Evolutionary conservation across 1,140 invertebrate species (phyloP), one percentile per base, ranked within the genome.

Genomic region (Pomacea maculata): DNA sequence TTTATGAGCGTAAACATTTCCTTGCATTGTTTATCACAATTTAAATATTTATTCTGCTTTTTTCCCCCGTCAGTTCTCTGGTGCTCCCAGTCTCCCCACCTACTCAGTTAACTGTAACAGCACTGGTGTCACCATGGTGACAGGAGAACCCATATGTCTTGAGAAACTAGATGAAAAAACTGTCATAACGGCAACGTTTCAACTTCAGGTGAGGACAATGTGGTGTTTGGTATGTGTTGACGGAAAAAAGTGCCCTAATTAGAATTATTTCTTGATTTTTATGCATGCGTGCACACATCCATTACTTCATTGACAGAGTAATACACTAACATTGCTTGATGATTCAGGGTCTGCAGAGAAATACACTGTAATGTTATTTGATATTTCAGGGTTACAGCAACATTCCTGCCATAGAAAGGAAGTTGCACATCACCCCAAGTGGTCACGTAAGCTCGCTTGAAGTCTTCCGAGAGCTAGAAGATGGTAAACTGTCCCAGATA

Each of bases 131-230:
- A 88, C 86, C 8, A 87, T 74, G 19, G 73, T 92, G 15, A 88
- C 87, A 29, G 89, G 89, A 9, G 85, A 86, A 54, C 82, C 87
- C 1, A 80, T 91, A 17, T 17, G 82, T 8, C 57, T 91, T 57
- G 89, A 88, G 80, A 88, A 88, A 79, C 83, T 90, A 12, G 87
- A 86, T 67, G 85, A 85, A 52, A 74, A 83, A 10, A 83, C 85
- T 29, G 80, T 64, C 12, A 71, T 91, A 67, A 89, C 85, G 21
- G 91, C 89, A 2, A 87, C 85, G 74, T 88, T 91, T 78, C 88
- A 90, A 76, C 81, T 91, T 19, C 86, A 88, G 85, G 91, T 91
- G 85, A 85, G 80, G 74, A 29, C 15, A 61, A 9, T 61, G 57
- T 61, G 57, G 1, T 9, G 6, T 17, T 61, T 61, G 57, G 57